These are phyloP conservation scores for Neoaliturus tenellus DNA, from an alignment of 2,888 invertebrate species.

Conservation along the genomic window DNA sequence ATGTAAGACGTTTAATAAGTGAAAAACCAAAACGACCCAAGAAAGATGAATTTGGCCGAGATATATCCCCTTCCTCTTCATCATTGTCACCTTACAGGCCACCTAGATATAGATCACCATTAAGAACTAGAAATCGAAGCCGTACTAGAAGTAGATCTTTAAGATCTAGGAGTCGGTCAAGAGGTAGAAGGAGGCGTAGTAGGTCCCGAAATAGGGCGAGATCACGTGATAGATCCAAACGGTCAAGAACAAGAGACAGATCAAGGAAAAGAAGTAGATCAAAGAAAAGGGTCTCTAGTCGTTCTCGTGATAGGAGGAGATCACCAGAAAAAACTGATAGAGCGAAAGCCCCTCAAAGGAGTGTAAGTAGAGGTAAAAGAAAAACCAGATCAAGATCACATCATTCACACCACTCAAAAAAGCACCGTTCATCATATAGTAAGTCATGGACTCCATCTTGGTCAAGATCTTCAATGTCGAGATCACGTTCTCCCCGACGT, in stretches of 20 bases:
- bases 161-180: conserved; percentile 71
- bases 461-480: conserved; percentile 77
- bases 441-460: conserved; percentile 74
- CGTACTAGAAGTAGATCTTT: conserved; percentile 69
- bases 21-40: conserved; percentile 78
- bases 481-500: conserved; percentile 70
- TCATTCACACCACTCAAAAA: conserved; percentile 70
- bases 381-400: conserved; percentile 69
- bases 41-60: conserved; percentile 88
- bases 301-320: conserved; percentile 65
- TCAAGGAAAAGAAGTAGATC: conserved; percentile 55
- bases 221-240: conserved; percentile 66
- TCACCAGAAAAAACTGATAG: conserved; percentile 67
- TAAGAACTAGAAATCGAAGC: conserved; percentile 61
- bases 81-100: conserved; percentile 66
- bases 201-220: conserved; percentile 68
- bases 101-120: conserved; percentile 61
- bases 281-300: conserved; percentile 37
- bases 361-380: conserved; percentile 56
- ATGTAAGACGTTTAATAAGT: conserved; percentile 86
- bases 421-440: conserved; percentile 36
- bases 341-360: conserved; percentile 67
- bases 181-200: conserved; percentile 70
- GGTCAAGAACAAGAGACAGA: conserved; percentile 60
- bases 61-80: conserved; percentile 72